A percentile compares a stretch with the other conserved stretches of the same genome.
phyloP scores from a whole-genome alignment of 2,113 vertebrate genomes.

The Phyllopteryx taeniolatus region DNA sequence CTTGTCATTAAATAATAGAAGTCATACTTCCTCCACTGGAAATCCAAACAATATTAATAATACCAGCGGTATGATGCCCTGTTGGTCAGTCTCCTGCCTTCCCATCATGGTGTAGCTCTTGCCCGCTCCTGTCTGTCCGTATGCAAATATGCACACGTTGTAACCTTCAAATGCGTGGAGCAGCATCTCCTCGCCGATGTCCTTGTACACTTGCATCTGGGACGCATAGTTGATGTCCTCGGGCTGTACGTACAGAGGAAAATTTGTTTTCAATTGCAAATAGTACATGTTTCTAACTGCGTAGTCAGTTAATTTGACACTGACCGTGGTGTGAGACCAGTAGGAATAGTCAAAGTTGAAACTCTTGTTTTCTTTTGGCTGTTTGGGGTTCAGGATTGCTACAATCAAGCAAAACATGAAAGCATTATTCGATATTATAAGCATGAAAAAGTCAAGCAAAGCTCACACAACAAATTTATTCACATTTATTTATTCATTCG shows the following conservation, averaged over 20 bases:
- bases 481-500: neutral
- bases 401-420: slow-evolving; percentile 25
- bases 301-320: slow-evolving; percentile 28
- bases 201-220: slow-evolving; percentile 91
- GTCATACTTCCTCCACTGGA: neutral
- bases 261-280: neutral
- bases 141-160: slow-evolving; percentile 97
- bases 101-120: slow-evolving; percentile 99
- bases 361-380: slow-evolving; percentile 98
- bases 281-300: neutral
- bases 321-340: slow-evolving; percentile 98
- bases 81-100: slow-evolving; percentile 89
- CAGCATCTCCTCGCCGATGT: slow-evolving; percentile 97
- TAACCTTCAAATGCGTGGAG: slow-evolving; percentile 96
- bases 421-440: neutral
- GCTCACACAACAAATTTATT: neutral
- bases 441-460: neutral
- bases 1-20: neutral
- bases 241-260: slow-evolving; percentile 69
- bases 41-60: neutral
- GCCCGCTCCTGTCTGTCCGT: slow-evolving; percentile 91
- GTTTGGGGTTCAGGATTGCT: slow-evolving; percentile 97
- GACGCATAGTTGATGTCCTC: slow-evolving; percentile 92
- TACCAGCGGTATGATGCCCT: slow-evolving; percentile 96
- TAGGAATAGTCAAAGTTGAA: slow-evolving; percentile 99